Base-by-base conservation (phyloP, 2,113 vertebrate species). In the Microcebus ravelobensis region DNA sequence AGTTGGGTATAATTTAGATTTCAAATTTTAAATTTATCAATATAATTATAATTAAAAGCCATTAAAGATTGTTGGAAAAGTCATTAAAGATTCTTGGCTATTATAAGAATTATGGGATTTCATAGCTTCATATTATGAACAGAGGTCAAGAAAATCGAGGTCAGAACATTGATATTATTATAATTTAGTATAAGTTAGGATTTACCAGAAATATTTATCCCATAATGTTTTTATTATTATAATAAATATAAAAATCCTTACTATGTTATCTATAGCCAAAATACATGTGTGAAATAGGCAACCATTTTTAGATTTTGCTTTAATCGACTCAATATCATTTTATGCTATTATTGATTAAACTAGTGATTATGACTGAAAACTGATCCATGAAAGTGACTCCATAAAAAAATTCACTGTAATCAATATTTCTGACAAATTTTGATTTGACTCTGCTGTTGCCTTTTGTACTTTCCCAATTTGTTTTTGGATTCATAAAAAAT, bases 381-480 rank as follows among this genome's bases (percentile, higher is more conserved):
- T 73, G 3, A 93, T 94, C 29, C 91, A 85, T 96, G 42, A 96
- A 83, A 96, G 5, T 73, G 15, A 8, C 6, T 97, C 50, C 76
- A 68, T 94, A 87, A 93, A 96, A 97, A 71, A 15, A 73, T 42
- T 83, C 9, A 80, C 61, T 96, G 42, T 91, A 85, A 93, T 96
- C 79, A 95, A 67, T 73, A 73, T n/a, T 80, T 82, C 20, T 96
- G n/a, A 95, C 81, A 96, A 96, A 96, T 48, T 96, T 93, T 97
- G 36, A 97, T 87, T 29, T 70, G 27, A 85, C 8, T 93, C 91
- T 81, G 36, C 55, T 90, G 20, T 50, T 87, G 7, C 67, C 52
- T 97, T 63, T 80, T 94, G 31, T 2, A 59, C 7, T 96, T 94
- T 93, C 10, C 34, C 17, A 95, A 81, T 88, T 87, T 94, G n/a